Evolutionary conservation across 2,888 invertebrate genomes (phyloP).

Genomic region (Lypha dubia): DNA sequence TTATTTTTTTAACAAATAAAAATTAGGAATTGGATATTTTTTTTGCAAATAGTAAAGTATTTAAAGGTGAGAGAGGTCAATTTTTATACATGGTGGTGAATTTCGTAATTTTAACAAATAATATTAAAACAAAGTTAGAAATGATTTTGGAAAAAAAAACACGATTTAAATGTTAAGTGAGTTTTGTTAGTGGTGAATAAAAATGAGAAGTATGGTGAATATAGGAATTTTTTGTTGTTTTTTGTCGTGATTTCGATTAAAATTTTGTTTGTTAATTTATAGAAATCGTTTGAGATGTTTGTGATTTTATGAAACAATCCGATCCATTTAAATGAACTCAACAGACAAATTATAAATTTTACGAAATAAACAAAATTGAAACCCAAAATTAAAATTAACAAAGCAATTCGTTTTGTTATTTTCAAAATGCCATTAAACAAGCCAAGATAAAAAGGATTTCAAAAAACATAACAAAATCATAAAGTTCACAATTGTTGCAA

Average conservation of each 20-base stretch:
- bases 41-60: not conserved
- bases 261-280: not conserved
- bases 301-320: constrained; percentile 15
- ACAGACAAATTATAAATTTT: constrained; percentile 33
- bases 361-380: constrained; percentile 12
- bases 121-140: not conserved
- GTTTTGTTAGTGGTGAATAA: constrained; percentile 27
- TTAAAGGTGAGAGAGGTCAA: constrained; percentile 8
- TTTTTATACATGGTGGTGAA: constrained; percentile 9
- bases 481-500: constrained; percentile 56
- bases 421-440: constrained; percentile 59
- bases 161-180: constrained; percentile 26
- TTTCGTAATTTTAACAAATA: not conserved
- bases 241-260: not conserved
- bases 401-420: constrained; percentile 8
- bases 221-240: not conserved
- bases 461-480: constrained; percentile 12
- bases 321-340: constrained; percentile 11
- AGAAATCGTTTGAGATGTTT: not conserved
- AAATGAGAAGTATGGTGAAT: not conserved
- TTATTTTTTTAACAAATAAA: not conserved
- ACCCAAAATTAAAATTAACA: constrained; percentile 41
- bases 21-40: not conserved
- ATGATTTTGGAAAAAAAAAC: not conserved
- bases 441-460: constrained; percentile 36